Conservation (phyloP, 2,113 vertebrate species). For the Dicerorhinus sumatrensis region DNA sequence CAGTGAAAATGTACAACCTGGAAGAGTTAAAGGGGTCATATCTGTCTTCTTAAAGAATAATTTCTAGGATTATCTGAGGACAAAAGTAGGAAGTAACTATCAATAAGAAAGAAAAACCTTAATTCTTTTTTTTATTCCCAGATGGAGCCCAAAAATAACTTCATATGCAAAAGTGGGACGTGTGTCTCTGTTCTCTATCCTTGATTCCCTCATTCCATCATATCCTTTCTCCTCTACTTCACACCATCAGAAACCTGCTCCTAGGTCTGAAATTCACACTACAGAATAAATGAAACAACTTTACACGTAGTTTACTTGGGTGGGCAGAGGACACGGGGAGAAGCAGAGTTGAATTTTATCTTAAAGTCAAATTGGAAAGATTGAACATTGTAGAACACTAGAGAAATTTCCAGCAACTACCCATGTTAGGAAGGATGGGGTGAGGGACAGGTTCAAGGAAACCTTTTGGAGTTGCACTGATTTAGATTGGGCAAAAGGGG, state of each 20-base stretch:
- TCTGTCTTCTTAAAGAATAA: background rate
- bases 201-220: background rate
- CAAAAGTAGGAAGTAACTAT: background rate
- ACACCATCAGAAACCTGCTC: background rate
- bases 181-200: background rate
- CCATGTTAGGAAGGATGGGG: background rate
- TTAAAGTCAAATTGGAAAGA: background rate
- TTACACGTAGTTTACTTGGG: background rate
- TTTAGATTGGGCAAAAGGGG: background rate
- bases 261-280: background rate
- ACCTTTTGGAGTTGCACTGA: background rate
- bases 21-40: background rate
- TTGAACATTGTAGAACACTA: background rate
- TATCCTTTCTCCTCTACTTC: rapidly evolving
- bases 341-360: background rate
- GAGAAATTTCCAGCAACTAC: background rate
- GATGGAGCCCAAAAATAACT: background rate
- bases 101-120: background rate
- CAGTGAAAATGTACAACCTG: background rate
- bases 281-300: background rate
- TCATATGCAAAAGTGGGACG: rapidly evolving
- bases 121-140: background rate
- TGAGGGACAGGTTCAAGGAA: background rate
- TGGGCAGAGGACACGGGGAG: background rate
- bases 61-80: background rate